Conservation (phyloP, 2,797 vertebrate species). For the Otus scops region DNA sequence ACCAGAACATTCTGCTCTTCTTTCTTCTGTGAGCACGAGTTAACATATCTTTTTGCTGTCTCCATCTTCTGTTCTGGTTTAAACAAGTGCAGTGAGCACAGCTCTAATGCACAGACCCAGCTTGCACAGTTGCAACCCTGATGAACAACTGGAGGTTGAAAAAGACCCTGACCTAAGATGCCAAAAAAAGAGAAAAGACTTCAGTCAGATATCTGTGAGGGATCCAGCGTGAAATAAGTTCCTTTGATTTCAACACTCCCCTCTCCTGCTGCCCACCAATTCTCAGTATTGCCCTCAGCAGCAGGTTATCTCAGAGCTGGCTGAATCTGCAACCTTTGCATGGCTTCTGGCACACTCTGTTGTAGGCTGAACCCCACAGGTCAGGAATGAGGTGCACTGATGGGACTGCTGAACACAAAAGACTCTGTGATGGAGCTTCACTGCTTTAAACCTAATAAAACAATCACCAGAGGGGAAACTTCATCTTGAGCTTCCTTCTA, state of each 20-base stretch:
- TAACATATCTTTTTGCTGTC: background rate
- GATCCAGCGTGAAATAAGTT: background rate
- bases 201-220: background rate
- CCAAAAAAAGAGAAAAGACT: background rate
- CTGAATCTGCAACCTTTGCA: background rate
- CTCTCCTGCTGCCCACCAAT: background rate
- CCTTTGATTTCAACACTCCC: background rate
- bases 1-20: background rate
- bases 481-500: background rate
- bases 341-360: background rate
- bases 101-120: background rate
- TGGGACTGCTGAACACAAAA: background rate
- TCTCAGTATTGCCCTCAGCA: slow-evolving; percentile 14
- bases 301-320: background rate
- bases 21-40: background rate
- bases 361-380: background rate
- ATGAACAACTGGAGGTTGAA: background rate
- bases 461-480: background rate
- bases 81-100: background rate
- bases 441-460: background rate
- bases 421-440: background rate
- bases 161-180: background rate
- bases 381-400: background rate
- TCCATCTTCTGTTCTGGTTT: background rate
- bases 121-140: background rate